Percentiles rank a stretch among this genome's conserved stretches.
Evolutionary conservation across 2,113 vertebrate species (phyloP).

Genomic region (Boleophthalmus pectinirostris): DNA sequence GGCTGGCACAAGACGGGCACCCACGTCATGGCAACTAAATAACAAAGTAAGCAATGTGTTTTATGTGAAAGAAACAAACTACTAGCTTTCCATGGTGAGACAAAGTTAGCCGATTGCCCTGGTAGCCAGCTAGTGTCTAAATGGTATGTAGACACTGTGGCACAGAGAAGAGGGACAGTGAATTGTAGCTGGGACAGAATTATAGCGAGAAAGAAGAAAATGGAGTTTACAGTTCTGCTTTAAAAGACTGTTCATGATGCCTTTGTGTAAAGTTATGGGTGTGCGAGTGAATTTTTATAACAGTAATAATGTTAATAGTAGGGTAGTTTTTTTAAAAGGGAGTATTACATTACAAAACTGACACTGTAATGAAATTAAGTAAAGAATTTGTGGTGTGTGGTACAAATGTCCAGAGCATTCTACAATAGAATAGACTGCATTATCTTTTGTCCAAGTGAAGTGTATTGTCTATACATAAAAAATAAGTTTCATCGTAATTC

Average conservation of each 20-base stretch:
- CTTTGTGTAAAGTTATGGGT: too few species aligned
- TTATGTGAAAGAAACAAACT: conserved; percentile 19
- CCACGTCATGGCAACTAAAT: conserved; percentile 32
- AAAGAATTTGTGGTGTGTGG: too few species aligned
- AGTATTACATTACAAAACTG: not conserved
- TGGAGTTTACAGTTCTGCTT: conserved; percentile 48
- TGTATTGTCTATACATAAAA: too few species aligned
- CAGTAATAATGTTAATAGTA: not conserved
- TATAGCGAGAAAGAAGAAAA: conserved; percentile 2
- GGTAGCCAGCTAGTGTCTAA: conserved; percentile 72
- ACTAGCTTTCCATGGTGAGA: conserved; percentile 58
- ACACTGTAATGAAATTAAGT: not conserved
- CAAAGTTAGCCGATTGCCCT: conserved; percentile 67
- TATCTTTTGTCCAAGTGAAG: too few species aligned
- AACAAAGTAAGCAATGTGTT: conserved; percentile 38
- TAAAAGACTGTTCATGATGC: conserved; percentile 2
- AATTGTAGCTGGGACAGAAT: conserved; percentile 24
- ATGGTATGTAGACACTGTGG: conserved; percentile 78
- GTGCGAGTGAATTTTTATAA: not conserved
- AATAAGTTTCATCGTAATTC: too few species aligned
- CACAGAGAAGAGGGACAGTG: conserved; percentile 23
- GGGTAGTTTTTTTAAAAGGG: too few species aligned
- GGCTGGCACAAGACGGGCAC: conserved; percentile 48
- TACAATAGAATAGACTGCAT: too few species aligned
- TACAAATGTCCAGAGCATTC: too few species aligned